phyloP scores from a whole-genome alignment of 2,888 invertebrate species.

The Acanthosoma haemorrhoidale region DNA sequence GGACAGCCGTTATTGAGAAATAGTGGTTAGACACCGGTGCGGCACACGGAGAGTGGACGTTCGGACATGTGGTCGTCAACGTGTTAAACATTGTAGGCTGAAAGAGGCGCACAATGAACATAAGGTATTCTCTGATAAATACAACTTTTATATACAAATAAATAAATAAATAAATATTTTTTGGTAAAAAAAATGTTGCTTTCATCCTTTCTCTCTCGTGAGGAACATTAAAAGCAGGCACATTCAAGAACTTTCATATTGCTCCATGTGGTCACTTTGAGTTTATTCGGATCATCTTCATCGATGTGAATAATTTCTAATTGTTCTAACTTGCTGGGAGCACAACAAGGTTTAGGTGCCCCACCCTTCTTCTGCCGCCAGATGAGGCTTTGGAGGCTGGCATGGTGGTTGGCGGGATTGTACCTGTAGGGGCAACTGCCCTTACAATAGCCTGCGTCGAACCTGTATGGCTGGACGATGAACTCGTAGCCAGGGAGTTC shows the following conservation, averaged over 20 bases:
- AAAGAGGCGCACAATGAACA: not conserved
- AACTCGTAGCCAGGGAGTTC: conserved; percentile 58
- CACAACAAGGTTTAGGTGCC: conserved; percentile 61
- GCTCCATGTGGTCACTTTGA: conserved; percentile 63
- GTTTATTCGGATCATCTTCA: conserved; percentile 55
- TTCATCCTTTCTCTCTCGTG: not conserved
- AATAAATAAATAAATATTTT: conserved; percentile 26
- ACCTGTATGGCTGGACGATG: conserved; percentile 62
- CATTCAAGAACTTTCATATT: conserved; percentile 67
- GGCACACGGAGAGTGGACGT: too few species aligned
- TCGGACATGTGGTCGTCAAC: too few species aligned
- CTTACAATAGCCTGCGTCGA: conserved; percentile 66
- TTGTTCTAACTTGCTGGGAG: conserved; percentile 60
- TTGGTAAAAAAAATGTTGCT: conserved; percentile 4
- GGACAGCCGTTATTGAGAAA: too few species aligned
- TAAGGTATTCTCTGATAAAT: not conserved
- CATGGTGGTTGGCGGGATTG: conserved; percentile 66
- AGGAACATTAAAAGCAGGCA: conserved; percentile 57
- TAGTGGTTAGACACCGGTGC: too few species aligned
- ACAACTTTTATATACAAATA: conserved; percentile 20
- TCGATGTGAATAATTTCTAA: conserved; percentile 62
- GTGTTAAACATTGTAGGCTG: too few species aligned
- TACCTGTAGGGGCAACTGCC: conserved; percentile 59
- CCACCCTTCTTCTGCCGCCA: conserved; percentile 56
- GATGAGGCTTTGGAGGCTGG: conserved; percentile 61